Conservation (phyloP, 2,888 invertebrate genomes). For the Chirona hameri region DNA sequence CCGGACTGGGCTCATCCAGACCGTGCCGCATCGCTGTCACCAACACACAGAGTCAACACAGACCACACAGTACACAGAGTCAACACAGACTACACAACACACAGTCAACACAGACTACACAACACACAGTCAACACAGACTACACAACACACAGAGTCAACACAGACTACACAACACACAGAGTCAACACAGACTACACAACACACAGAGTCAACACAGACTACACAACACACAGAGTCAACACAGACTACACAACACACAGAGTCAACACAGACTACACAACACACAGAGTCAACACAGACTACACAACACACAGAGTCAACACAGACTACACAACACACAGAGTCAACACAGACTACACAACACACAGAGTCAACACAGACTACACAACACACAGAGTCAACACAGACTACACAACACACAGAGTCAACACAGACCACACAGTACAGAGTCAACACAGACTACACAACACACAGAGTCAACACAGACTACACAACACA, state of each 20-base stretch:
- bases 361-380: background rate
- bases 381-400: background rate
- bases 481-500: background rate
- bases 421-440: background rate
- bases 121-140: background rate
- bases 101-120: background rate
- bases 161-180: background rate
- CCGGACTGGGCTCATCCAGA: constrained; percentile 76
- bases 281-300: background rate
- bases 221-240: background rate
- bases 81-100: too few relatives aligned
- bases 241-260: too few relatives aligned
- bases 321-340: background rate
- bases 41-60: constrained; percentile 27
- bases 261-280: background rate
- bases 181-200: too few relatives aligned
- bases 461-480: background rate
- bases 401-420: too few relatives aligned
- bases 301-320: background rate
- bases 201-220: background rate
- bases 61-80: background rate
- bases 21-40: constrained; percentile 60
- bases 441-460: background rate
- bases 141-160: too few relatives aligned
- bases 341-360: background rate